Percentiles rank a stretch among this genome's conserved stretches.
Conservation (phyloP, 2,113 vertebrate species). For the Pogonocichla stellata region DNA sequence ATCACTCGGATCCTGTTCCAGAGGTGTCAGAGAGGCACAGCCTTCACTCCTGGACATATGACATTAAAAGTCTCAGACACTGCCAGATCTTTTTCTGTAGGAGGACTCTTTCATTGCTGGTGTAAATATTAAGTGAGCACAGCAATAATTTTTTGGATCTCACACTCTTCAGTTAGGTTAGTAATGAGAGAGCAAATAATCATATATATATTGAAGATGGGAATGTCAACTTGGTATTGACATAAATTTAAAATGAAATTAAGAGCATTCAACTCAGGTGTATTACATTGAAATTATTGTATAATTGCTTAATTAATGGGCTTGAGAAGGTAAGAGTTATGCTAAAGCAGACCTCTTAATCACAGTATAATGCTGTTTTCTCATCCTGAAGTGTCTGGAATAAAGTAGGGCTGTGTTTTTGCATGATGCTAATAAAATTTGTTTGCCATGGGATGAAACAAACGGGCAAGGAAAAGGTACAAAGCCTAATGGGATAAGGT, state of each 20-base stretch:
- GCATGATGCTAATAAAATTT: not conserved
- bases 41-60: not conserved
- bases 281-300: not conserved
- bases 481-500: not conserved
- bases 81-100: not conserved
- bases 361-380: not conserved
- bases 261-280: not conserved
- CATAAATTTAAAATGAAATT: not conserved
- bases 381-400: not conserved
- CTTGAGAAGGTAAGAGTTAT: not conserved
- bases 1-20: not conserved
- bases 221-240: not conserved
- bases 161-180: not conserved
- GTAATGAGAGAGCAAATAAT: not conserved
- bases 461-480: not conserved
- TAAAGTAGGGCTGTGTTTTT: accelerated
- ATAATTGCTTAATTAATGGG: not conserved
- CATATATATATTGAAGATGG: not conserved
- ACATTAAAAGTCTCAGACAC: not conserved
- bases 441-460: not conserved
- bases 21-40: not conserved
- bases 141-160: not conserved
- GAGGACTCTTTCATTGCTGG: not conserved
- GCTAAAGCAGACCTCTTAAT: not conserved
- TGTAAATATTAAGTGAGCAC: not conserved